A percentile compares a stretch with the other conserved stretches of the same genome.
Evolutionary conservation across 37 sponge, comb jelly and placozoan species (phyloP).

Genomic region (Oopsacas minuta): DNA sequence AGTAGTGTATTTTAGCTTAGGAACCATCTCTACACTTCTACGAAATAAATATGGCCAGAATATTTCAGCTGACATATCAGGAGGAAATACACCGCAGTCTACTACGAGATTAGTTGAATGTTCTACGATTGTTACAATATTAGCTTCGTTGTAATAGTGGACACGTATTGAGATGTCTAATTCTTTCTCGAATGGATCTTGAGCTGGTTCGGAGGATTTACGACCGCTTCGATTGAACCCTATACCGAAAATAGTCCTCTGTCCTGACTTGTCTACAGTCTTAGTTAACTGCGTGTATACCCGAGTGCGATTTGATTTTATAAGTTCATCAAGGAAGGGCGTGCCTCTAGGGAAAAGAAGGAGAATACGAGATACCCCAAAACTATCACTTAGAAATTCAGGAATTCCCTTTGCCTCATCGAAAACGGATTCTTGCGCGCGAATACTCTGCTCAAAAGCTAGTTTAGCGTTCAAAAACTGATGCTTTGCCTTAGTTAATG

Average conservation of each 20-base stretch:
- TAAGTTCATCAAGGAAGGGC: neutral
- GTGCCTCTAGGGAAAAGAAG: neutral
- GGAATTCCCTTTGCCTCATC: conserved; percentile 9
- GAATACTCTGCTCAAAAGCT: neutral
- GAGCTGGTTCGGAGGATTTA: neutral
- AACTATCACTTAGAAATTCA: neutral
- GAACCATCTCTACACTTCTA: neutral
- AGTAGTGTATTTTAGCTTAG: neutral
- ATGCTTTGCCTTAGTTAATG: neutral
- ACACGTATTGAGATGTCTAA: neutral
- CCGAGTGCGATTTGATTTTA: neutral
- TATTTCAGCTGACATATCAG: neutral
- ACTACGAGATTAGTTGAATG: conserved; percentile 4
- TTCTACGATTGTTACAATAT: neutral
- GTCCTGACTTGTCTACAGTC: neutral
- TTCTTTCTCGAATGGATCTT: neutral
- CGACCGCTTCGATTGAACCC: neutral
- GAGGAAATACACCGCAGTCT: neutral
- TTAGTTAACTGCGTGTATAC: neutral
- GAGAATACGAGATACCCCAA: neutral
- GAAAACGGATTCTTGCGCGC: neutral
- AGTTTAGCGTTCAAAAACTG: neutral
- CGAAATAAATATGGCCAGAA: neutral
- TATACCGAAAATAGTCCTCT: neutral
- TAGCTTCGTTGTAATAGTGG: neutral